A percentile compares a stretch with the other conserved stretches of the same genome.
phyloP scores from a whole-genome alignment of 2,888 invertebrate genomes.

The Drosophila borborema region DNA sequence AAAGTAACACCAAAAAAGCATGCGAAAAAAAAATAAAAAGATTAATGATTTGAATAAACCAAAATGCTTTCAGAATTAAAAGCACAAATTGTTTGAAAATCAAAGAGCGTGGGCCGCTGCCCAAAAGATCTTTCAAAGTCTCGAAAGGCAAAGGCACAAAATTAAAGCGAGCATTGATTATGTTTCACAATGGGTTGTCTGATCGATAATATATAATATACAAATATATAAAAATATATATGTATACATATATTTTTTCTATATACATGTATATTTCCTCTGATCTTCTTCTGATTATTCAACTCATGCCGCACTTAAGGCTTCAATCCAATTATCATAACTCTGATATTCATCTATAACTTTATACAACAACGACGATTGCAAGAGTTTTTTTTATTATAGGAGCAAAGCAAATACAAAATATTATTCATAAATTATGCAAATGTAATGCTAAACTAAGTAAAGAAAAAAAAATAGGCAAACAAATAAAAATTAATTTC shows the following conservation, averaged over 20 bases:
- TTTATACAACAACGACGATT: conserved; percentile 5
- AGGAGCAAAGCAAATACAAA: conserved; percentile 25
- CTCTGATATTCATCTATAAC: neutral
- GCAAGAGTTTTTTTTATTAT: conserved; percentile 14
- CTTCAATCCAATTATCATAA: conserved; percentile 7
- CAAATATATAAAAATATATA: conserved; percentile 7
- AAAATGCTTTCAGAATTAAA: conserved; percentile 62
- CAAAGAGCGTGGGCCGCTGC: conserved; percentile 28
- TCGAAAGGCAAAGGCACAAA: conserved; percentile 27
- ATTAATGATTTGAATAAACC: conserved; percentile 59
- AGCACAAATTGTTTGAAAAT: conserved; percentile 31
- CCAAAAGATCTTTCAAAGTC: conserved; percentile 9
- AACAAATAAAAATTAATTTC: conserved; percentile 13
- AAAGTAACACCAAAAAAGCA: conserved; percentile 30
- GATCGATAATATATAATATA: neutral
- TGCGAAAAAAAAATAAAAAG: conserved; percentile 41
- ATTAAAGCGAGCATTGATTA: conserved; percentile 32
- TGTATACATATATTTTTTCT: conserved; percentile 5
- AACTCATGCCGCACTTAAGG: conserved; percentile 26
- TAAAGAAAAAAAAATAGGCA: conserved; percentile 20
- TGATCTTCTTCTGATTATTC: conserved; percentile 10
- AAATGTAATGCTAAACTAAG: conserved; percentile 49
- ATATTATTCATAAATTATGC: conserved; percentile 59
- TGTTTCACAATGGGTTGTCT: conserved; percentile 22
- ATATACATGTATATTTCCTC: conserved; percentile 14